Evolutionary conservation across 2,888 invertebrate species (phyloP).

Genomic region (Caenorhabditis angaria): DNA sequence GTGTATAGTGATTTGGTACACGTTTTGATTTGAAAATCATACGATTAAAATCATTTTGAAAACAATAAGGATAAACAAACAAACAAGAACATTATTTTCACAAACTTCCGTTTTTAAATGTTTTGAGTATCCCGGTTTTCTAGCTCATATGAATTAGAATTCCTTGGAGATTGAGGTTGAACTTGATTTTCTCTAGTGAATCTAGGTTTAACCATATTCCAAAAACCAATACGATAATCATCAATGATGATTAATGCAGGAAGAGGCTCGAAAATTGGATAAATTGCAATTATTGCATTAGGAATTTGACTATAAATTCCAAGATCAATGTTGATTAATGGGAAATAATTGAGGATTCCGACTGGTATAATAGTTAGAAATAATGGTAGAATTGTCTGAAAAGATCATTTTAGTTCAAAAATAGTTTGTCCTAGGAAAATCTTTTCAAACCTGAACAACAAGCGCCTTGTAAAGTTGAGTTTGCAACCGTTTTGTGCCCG

Average conservation of each 20-base stretch:
- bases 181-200: not conserved
- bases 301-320: slow-evolving; percentile 13
- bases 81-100: no score
- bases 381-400: slow-evolving; percentile 31
- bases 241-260: slow-evolving; percentile 25
- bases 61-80: no score
- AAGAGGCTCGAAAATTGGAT: slow-evolving; percentile 26
- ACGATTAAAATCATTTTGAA: no score
- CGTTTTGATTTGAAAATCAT: no score
- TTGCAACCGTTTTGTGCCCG: slow-evolving; percentile 23
- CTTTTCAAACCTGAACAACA: slow-evolving; percentile 16
- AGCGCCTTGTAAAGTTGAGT: slow-evolving; percentile 27
- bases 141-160: no score
- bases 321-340: slow-evolving; percentile 17
- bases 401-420: not conserved
- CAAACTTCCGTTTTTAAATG: no score
- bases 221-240: not conserved
- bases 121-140: no score
- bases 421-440: no score
- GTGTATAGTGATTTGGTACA: no score
- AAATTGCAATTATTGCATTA: slow-evolving; percentile 6
- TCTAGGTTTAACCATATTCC: not conserved
- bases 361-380: slow-evolving; percentile 24
- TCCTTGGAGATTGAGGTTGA: no score
- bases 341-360: slow-evolving; percentile 17